Conservation (phyloP, 2,113 vertebrate species). For the Campylomormyrus numenius region DNA sequence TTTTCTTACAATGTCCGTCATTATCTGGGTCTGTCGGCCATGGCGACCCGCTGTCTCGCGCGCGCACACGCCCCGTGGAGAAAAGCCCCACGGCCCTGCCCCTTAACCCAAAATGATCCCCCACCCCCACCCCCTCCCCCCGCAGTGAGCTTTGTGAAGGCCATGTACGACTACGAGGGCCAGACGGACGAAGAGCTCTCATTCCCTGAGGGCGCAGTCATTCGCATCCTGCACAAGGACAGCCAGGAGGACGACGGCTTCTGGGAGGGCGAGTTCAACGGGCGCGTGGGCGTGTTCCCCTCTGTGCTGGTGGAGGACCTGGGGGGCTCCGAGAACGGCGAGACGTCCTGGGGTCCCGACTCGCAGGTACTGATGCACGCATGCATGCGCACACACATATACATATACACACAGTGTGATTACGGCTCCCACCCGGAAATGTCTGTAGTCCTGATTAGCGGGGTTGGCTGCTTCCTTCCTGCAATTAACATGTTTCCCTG, state of each 20-base stretch:
- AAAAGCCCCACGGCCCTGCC: not conserved
- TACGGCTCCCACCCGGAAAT: not conserved
- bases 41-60: not conserved
- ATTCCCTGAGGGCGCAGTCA: slow-evolving; percentile 88
- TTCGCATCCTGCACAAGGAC: slow-evolving; percentile 90
- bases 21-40: not conserved
- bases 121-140: not conserved
- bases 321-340: slow-evolving; percentile 73
- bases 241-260: slow-evolving; percentile 96
- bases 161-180: slow-evolving; percentile 96
- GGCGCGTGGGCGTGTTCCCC: slow-evolving; percentile 84
- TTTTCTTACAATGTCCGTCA: not conserved
- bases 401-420: not conserved
- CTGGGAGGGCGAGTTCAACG: slow-evolving; percentile 94
- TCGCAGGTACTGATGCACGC: slow-evolving; percentile 55
- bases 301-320: slow-evolving; percentile 91
- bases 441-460: slow-evolving; percentile 21
- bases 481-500: slow-evolving; percentile 29
- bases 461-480: slow-evolving; percentile 42
- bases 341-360: slow-evolving; percentile 63
- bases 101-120: not conserved
- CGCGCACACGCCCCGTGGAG: not conserved
- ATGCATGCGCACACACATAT: slow-evolving; percentile 4
- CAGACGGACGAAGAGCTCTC: slow-evolving; percentile 92
- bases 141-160: slow-evolving; percentile 85